Evolutionary conservation across 2,888 invertebrate genomes (phyloP).

Genomic region (Volucella bombylans): DNA sequence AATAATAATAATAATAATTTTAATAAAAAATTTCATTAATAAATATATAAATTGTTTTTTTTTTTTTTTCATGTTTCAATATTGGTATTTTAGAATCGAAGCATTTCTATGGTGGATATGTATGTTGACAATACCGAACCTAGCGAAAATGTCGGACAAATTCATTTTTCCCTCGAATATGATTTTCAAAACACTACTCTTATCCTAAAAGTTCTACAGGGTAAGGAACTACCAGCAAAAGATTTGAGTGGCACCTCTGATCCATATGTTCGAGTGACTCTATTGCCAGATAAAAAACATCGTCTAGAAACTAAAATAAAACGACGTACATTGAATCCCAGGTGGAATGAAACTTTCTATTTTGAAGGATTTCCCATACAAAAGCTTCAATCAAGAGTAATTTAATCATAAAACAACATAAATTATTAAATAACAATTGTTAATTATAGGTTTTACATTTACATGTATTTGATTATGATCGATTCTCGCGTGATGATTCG

Average conservation of each 20-base stretch:
- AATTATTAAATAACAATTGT: background rate
- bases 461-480: constrained; percentile 96
- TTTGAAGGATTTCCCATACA: constrained; percentile 97
- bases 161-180: constrained; percentile 96
- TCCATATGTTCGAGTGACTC: constrained; percentile 94
- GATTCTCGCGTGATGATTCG: constrained; percentile 96
- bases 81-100: constrained; percentile 95
- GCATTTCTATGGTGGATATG: constrained; percentile 96
- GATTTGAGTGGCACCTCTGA: constrained; percentile 96
- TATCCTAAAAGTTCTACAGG: constrained; percentile 95
- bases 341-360: constrained; percentile 97
- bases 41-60: constrained; percentile 19
- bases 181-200: constrained; percentile 96
- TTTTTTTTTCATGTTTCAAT: too few relatives aligned
- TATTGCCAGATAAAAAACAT: constrained; percentile 95
- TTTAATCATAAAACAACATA: constrained; percentile 54
- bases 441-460: constrained; percentile 88
- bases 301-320: constrained; percentile 96
- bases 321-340: constrained; percentile 92
- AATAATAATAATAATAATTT: background rate
- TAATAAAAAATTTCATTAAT: background rate
- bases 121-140: constrained; percentile 96
- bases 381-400: constrained; percentile 93
- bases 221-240: constrained; percentile 96
- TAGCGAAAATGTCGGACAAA: constrained; percentile 96